phyloP scores from a whole-genome alignment of 2,113 vertebrate genomes.

The Arenaria interpres region DNA sequence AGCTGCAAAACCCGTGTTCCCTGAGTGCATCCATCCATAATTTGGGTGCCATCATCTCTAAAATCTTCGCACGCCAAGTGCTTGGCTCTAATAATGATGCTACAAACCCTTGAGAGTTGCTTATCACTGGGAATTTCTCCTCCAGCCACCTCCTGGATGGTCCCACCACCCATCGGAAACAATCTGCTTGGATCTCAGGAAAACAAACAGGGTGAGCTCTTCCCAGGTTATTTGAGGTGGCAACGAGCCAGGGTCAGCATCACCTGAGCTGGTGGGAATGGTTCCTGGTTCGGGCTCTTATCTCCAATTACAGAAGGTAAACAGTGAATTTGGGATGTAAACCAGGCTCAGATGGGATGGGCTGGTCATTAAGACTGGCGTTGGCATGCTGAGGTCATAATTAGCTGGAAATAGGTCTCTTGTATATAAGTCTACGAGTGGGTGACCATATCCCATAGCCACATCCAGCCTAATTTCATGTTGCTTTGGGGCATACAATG shows the following conservation, averaged over 20 bases:
- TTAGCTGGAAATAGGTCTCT: not conserved
- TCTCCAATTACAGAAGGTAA: not conserved
- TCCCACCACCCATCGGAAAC: accelerated
- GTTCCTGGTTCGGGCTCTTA: not conserved
- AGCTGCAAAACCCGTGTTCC: not conserved
- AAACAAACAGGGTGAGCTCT: not conserved
- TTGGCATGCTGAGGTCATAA: not conserved
- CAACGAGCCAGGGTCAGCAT: not conserved
- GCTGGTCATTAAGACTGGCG: not conserved
- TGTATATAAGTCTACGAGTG: not conserved
- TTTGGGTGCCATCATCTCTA: not conserved
- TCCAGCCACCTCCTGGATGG: not conserved
- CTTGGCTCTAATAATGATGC: not conserved
- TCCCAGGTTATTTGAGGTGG: accelerated
- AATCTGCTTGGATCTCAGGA: not conserved
- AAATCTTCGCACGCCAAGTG: not conserved
- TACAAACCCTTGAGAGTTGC: accelerated
- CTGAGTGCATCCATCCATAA: accelerated
- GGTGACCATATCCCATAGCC: not conserved
- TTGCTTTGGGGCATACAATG: not conserved
- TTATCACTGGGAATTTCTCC: not conserved
- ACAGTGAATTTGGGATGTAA: not conserved
- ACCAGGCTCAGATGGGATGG: not conserved
- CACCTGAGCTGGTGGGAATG: not conserved
- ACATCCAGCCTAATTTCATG: accelerated